Evolutionary conservation across 2,113 vertebrate species (phyloP).

Genomic region (Myrmecophaga tridactyla): DNA sequence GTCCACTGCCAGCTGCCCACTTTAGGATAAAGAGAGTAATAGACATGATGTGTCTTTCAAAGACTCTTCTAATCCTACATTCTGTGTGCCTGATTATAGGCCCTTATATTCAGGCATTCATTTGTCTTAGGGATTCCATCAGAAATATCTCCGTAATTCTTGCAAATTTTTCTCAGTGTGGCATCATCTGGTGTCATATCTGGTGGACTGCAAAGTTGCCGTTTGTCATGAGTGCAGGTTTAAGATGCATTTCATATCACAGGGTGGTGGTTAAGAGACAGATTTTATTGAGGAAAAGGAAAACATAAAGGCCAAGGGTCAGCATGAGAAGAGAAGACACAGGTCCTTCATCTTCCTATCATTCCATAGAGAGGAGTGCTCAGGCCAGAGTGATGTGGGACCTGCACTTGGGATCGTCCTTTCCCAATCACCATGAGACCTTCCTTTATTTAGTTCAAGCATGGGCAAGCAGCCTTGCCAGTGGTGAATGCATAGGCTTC

Average conservation of each 20-base stretch:
- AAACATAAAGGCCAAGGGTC: not conserved
- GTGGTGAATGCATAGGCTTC: not conserved
- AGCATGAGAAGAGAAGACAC: not conserved
- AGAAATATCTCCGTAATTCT: not conserved
- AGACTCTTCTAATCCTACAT: not conserved
- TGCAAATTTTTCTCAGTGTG: not conserved
- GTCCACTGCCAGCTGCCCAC: not conserved
- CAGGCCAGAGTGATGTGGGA: not conserved
- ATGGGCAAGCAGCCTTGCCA: too few relatives aligned
- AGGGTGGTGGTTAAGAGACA: not conserved
- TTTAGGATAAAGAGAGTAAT: not conserved
- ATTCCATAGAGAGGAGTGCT: not conserved
- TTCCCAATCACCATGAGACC: not conserved
- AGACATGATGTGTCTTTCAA: not conserved
- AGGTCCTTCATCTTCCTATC: not conserved
- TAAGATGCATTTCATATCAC: not conserved
- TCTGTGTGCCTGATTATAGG: not conserved
- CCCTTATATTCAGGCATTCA: not conserved
- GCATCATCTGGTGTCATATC: not conserved
- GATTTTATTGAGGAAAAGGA: not conserved
- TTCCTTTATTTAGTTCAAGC: too few relatives aligned
- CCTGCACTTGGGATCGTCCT: too few relatives aligned
- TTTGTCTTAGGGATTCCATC: not conserved
- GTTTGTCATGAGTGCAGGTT: not conserved
- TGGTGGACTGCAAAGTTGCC: not conserved